phyloP scores from a whole-genome alignment of 2,797 vertebrate species.

The Enteromius anoplus region DNA sequence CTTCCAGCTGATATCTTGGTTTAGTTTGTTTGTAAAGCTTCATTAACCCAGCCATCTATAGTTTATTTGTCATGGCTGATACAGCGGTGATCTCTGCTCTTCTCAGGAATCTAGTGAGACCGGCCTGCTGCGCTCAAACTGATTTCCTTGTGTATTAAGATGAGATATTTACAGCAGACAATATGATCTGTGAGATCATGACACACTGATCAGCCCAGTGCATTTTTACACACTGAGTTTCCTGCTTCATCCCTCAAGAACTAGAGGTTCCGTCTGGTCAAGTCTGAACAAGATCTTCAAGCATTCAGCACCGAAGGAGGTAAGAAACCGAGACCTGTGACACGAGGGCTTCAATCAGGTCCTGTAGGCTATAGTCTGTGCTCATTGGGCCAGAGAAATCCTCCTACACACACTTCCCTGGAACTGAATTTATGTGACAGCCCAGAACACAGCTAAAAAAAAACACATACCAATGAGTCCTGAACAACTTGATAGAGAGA shows the following conservation, averaged over 20 bases:
- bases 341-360: not conserved
- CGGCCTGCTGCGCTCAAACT: not conserved
- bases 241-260: not conserved
- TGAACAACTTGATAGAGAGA: not conserved
- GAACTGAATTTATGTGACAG: not conserved
- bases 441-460: not conserved
- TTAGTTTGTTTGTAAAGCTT: not conserved
- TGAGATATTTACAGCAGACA: not conserved
- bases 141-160: not conserved
- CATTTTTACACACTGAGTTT: not conserved
- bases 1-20: not conserved
- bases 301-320: not conserved
- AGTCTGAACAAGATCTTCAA: slow-evolving; percentile 23
- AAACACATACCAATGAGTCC: not conserved
- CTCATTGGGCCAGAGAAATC: not conserved
- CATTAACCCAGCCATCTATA: not conserved
- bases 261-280: not conserved
- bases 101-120: not conserved
- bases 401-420: not conserved
- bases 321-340: not conserved
- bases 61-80: too few relatives aligned
- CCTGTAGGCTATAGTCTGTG: not conserved
- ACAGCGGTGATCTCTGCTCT: not conserved
- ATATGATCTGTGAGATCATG: not conserved
- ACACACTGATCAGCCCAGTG: not conserved